These are phyloP conservation scores for Halcyon malimbica DNA, from an alignment of 2,113 vertebrate genomes.

Conservation along the genomic window DNA sequence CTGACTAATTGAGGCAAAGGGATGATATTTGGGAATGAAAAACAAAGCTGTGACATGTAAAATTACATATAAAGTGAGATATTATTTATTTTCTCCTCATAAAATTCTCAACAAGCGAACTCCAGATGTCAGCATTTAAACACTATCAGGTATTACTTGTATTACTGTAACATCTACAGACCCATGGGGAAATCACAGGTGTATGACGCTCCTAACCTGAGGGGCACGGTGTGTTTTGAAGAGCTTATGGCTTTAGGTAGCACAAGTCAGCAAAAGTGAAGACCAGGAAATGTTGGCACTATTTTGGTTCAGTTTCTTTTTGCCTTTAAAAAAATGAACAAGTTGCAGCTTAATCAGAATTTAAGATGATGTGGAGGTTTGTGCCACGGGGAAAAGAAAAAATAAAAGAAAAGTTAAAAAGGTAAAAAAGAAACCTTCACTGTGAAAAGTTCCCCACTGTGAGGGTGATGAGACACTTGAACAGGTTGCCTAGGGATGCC, in stretches of 20 bases:
- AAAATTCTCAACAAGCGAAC: conserved; percentile 25
- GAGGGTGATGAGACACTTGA: neutral
- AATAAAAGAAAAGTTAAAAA: neutral
- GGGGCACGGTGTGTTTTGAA: neutral
- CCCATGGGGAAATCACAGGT: neutral
- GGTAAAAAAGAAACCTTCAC: neutral
- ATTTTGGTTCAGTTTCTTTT: neutral
- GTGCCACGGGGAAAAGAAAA: too few relatives aligned
- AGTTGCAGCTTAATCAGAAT: neutral
- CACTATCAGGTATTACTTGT: neutral
- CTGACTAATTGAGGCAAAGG: neutral
- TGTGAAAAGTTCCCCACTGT: neutral
- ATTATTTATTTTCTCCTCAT: neutral
- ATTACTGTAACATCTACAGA: neutral
- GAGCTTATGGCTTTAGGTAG: neutral
- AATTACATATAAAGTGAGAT: neutral
- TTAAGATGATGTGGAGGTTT: neutral
- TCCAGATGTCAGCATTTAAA: conserved; percentile 49
- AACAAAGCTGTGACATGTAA: conserved; percentile 26
- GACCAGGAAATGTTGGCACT: neutral
- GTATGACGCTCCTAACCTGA: neutral
- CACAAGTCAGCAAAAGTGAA: neutral
- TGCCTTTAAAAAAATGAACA: neutral
- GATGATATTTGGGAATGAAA: conserved; percentile 33
- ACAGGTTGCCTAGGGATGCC: neutral